Evolutionary conservation across 2,113 vertebrate species (phyloP).

Genomic region (Pedionomus torquatus): DNA sequence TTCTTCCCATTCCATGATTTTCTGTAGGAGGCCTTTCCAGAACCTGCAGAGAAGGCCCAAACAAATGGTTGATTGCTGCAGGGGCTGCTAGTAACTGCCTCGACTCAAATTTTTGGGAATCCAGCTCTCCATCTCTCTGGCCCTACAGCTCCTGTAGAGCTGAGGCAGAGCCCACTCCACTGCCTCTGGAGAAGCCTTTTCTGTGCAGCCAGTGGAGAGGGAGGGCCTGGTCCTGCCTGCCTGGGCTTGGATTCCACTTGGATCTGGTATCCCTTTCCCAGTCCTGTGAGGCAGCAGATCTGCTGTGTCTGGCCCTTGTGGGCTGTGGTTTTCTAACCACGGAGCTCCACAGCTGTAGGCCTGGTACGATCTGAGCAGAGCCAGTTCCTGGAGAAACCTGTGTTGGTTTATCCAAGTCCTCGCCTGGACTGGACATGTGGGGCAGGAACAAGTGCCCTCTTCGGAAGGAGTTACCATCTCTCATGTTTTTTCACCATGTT

Average conservation of each 20-base stretch:
- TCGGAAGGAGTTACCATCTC: background rate
- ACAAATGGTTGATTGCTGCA: accelerated
- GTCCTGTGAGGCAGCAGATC: background rate
- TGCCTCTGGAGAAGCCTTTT: background rate
- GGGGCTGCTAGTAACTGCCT: too few species aligned
- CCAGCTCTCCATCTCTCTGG: background rate
- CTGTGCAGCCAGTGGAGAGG: background rate
- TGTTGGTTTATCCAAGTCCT: background rate
- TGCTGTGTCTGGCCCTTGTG: background rate
- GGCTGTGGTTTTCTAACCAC: background rate
- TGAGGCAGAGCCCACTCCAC: accelerated
- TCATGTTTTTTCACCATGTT: accelerated
- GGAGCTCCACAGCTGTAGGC: background rate
- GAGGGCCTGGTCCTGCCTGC: background rate
- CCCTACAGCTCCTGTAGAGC: background rate
- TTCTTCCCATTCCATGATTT: background rate
- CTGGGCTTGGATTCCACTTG: background rate
- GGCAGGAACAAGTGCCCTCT: background rate
- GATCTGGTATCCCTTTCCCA: accelerated
- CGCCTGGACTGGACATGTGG: accelerated
- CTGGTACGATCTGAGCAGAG: background rate
- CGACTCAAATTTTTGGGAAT: accelerated
- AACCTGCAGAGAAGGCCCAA: background rate
- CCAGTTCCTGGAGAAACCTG: background rate
- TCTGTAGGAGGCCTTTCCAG: background rate